Base-by-base conservation (phyloP, 53 echinoderm and acorn worm genomes). In the Paracentrotus lividus region DNA sequence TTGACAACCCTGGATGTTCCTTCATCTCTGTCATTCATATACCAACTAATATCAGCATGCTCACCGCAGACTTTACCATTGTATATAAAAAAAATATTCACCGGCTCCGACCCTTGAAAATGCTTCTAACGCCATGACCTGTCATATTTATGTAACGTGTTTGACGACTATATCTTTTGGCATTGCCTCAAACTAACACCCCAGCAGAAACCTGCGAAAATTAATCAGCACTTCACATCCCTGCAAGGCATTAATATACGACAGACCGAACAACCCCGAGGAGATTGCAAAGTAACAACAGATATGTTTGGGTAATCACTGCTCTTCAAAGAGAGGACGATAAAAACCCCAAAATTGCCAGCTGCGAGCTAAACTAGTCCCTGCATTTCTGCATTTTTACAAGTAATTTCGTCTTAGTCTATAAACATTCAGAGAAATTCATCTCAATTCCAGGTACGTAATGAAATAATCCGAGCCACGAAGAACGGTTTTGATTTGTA, bases 101-200 rank as follows among this genome's bases (percentile, higher is more conserved):
- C 51, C 6, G 51, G 6, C 12, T 12, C 51, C 6, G 6, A 51
- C 51, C 7, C 51, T 51, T 51, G 6, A 8, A 6, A 81, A 81
- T 81, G 81, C 45, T 81, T 81, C 81, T 24, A 23, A 47, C 81
- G 42, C 29, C 33, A 31, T 34, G 6, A 44, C 81, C 81, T n/a
- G 16, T 26, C 81, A 81, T 81, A n/a, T n/a, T n/a, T n/a, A 45
- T 81, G 81, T 72, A 36, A 72, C n/a, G 40, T 26, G 81, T 27
- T n/a, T 81, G n/a, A 33, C 12, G 49, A 45, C 27, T 26, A 5
- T 81, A 44, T 20, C 47, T 14, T 47, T 23, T 47, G 47, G 81
- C 81, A 47, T 45, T n/a, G 44, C 49, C 8, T 26, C 26, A 49
- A 81, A 26, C 72, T 26, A 45, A 7, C 45, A 24, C 81, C n/a